Evolutionary conservation across 2,888 invertebrate species (phyloP).

Genomic region (Calliopum simillimum): DNA sequence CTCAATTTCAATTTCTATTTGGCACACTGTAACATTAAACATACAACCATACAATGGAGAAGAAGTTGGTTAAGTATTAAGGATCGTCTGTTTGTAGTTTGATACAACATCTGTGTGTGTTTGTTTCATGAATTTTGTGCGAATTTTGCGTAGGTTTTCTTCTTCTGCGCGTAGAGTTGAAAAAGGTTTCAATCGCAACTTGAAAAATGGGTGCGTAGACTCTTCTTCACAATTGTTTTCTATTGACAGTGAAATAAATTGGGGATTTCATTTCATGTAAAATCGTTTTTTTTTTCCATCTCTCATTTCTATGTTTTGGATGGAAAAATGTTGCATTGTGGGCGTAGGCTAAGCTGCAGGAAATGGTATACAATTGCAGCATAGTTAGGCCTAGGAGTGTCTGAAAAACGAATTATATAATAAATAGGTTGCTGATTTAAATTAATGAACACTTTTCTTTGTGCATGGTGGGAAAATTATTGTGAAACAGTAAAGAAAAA

Average conservation of each 20-base stretch:
- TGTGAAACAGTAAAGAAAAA: too few species aligned
- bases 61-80: slow-evolving; percentile 42
- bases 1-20: slow-evolving; percentile 27
- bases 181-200: slow-evolving; percentile 54
- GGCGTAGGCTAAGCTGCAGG: neutral
- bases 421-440: neutral
- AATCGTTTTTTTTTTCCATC: neutral
- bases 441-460: neutral
- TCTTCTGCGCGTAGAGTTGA: neutral
- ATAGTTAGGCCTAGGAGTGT: neutral
- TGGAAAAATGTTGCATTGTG: slow-evolving; percentile 1
- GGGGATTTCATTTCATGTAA: neutral
- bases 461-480: too few species aligned
- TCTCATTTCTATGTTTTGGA: neutral
- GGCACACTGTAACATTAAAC: neutral
- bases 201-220: slow-evolving; percentile 45
- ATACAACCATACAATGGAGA: neutral
- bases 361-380: slow-evolving; percentile 18
- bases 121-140: slow-evolving; percentile 38
- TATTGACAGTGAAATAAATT: slow-evolving; percentile 21
- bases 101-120: neutral
- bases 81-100: slow-evolving; percentile 46
- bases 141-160: slow-evolving; percentile 52
- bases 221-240: slow-evolving; percentile 13
- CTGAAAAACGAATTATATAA: neutral